Conservation (phyloP, 2,113 vertebrate genomes). For the Zosterops hypoxanthus region DNA sequence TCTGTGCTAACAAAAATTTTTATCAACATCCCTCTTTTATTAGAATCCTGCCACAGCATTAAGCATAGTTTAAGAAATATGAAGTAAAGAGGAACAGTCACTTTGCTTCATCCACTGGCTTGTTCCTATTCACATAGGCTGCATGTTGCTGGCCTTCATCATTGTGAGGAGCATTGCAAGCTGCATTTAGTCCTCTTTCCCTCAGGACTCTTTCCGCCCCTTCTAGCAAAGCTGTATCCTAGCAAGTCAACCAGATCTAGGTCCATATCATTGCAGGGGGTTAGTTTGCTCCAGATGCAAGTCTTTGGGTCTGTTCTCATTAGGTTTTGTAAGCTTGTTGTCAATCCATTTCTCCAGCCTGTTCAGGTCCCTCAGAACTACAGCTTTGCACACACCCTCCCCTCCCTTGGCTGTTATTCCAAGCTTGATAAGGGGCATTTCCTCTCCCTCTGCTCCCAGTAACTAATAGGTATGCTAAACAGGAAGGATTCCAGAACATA, state of each 20-base stretch:
- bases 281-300: not conserved
- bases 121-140: not conserved
- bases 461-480: not conserved
- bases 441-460: not conserved
- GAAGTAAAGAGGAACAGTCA: not conserved
- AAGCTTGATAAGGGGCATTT: not conserved
- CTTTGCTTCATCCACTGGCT: not conserved
- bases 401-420: not conserved
- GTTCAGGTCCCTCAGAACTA: not conserved
- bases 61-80: not conserved
- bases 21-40: not conserved
- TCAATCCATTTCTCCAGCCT: not conserved
- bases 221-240: not conserved
- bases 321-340: not conserved
- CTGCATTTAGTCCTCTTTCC: not conserved
- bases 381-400: not conserved
- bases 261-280: rapidly evolving
- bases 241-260: not conserved
- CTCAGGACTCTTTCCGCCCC: not conserved
- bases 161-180: not conserved
- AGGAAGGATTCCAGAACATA: not conserved
- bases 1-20: not conserved
- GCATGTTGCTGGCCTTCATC: not conserved
- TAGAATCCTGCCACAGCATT: not conserved
- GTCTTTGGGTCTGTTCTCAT: not conserved